These are phyloP conservation scores for Ethmia dodecea DNA, from an alignment of 2,888 invertebrate genomes.

Conservation along the genomic window DNA sequence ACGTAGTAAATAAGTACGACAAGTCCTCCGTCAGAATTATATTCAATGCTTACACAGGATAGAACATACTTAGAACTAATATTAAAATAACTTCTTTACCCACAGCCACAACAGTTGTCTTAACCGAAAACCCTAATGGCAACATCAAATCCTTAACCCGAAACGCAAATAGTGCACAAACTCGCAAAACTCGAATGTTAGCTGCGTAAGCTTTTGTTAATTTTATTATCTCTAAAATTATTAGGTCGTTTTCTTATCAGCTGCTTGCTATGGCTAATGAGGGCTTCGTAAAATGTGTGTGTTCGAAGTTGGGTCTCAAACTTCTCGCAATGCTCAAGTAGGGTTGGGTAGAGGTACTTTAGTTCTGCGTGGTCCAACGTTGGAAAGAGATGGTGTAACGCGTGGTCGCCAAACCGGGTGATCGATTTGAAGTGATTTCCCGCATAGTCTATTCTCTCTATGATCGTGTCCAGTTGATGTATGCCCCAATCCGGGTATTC, in stretches of 20 bases:
- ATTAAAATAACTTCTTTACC: no score
- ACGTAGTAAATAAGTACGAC: no score
- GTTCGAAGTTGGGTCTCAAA: slow-evolving; percentile 73
- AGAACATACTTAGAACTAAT: no score
- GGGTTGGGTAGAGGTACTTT: slow-evolving; percentile 79
- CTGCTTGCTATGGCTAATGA: slow-evolving; percentile 81
- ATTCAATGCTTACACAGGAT: no score
- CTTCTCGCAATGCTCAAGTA: slow-evolving; percentile 80
- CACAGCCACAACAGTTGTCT: no score
- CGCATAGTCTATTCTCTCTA: slow-evolving; percentile 83
- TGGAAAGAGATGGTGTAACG: slow-evolving; percentile 88
- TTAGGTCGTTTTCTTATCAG: slow-evolving; percentile 52
- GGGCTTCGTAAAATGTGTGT: slow-evolving; percentile 76
- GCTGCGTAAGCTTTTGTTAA: no score
- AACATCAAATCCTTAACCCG: no score
- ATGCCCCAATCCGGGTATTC: slow-evolving; percentile 85
- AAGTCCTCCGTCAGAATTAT: no score
- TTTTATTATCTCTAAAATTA: slow-evolving; percentile 37
- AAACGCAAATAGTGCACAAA: no score
- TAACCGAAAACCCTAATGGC: no score
- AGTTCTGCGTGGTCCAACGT: slow-evolving; percentile 87
- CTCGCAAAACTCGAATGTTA: no score
- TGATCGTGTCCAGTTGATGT: slow-evolving; percentile 84
- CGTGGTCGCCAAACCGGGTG: slow-evolving; percentile 87
- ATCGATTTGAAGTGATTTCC: slow-evolving; percentile 81